Evolutionary conservation across 2,113 vertebrate genomes (phyloP).

Genomic region (Sclerurus mexicanus): DNA sequence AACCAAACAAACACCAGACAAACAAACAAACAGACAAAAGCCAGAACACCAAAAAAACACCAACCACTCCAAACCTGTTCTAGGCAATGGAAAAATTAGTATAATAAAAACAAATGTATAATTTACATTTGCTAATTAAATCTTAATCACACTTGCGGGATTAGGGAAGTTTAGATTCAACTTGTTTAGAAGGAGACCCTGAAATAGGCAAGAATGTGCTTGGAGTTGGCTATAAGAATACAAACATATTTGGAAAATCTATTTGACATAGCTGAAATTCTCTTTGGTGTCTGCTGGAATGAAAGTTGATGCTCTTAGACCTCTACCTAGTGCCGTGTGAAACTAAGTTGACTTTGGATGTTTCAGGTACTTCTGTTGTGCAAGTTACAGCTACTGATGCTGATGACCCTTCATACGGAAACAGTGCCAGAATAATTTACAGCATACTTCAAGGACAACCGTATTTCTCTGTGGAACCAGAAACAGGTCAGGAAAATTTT

Average conservation of each 20-base stretch:
- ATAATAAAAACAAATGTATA: background rate
- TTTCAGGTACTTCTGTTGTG: slow-evolving; percentile 83
- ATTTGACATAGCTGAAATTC: background rate
- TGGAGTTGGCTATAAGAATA: background rate
- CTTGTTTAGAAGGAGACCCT: background rate
- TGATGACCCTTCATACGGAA: slow-evolving; percentile 82
- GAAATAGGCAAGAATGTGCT: background rate
- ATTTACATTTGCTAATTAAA: background rate
- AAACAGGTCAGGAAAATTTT: slow-evolving; percentile 76
- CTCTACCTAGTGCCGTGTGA: background rate
- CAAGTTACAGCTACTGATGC: slow-evolving; percentile 84
- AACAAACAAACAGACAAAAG: background rate
- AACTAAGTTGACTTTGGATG: slow-evolving; percentile 64
- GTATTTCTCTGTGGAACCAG: slow-evolving; percentile 84
- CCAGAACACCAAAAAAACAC: background rate
- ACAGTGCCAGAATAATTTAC: slow-evolving; percentile 84
- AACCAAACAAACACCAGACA: too few species aligned
- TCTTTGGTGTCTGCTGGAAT: background rate
- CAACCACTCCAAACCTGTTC: background rate
- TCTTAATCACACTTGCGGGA: background rate
- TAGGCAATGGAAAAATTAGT: background rate
- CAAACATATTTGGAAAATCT: background rate
- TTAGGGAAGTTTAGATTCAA: background rate
- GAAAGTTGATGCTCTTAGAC: slow-evolving; percentile 30
- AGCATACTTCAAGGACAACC: slow-evolving; percentile 85